Evolutionary conservation across 1,140 invertebrate species (phyloP).

Genomic region (Plectus sambesii): DNA sequence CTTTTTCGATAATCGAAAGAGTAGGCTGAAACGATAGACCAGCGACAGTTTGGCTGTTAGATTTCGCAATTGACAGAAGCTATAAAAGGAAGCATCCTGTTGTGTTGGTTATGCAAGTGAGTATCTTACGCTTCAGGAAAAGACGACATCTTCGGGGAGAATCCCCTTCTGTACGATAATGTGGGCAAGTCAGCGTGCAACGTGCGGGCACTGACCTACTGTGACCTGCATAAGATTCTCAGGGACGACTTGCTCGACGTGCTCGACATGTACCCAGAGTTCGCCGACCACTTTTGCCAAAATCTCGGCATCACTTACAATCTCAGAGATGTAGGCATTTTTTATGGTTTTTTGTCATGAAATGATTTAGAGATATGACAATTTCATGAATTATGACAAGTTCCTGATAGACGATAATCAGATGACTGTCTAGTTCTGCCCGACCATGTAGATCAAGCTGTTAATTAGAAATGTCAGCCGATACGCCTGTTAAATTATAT

Average conservation of each 20-base stretch:
- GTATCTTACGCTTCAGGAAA: conserved; percentile 66
- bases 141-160: conserved; percentile 96
- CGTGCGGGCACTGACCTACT: conserved; percentile 95
- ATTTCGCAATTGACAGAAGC: not conserved
- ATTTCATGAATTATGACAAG: conserved; percentile 6
- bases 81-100: too few relatives aligned
- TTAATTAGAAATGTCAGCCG: too few relatives aligned
- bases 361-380: conserved; percentile 16
- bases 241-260: conserved; percentile 92
- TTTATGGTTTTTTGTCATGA: not conserved
- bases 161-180: conserved; percentile 78
- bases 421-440: too few relatives aligned
- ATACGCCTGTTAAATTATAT: too few relatives aligned
- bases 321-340: conserved; percentile 65
- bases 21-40: too few relatives aligned
- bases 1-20: too few relatives aligned
- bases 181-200: conserved; percentile 93
- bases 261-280: conserved; percentile 91
- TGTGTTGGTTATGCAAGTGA: too few relatives aligned
- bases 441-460: too few relatives aligned
- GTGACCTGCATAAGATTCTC: conserved; percentile 93
- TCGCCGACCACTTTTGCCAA: conserved; percentile 74
- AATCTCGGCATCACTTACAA: conserved; percentile 94
- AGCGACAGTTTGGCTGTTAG: too few relatives aligned
- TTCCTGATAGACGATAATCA: conserved; percentile 25